A percentile compares a stretch with the other conserved stretches of the same genome.
Conservation (phyloP, 2,888 invertebrate genomes). For the Drosophila hawaiiensis region DNA sequence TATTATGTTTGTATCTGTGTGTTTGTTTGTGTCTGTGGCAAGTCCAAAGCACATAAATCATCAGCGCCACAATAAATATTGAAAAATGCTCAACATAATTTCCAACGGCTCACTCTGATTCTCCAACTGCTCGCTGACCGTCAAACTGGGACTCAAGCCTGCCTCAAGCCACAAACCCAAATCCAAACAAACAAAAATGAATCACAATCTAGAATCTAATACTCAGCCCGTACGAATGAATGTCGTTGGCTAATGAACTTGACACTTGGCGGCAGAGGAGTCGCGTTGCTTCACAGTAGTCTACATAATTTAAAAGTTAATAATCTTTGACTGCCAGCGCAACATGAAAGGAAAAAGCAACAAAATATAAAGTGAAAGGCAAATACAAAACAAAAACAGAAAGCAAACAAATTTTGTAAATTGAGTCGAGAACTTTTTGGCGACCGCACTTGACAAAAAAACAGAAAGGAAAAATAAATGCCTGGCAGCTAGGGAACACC, state of each 20-base stretch:
- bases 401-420: conserved; percentile 63
- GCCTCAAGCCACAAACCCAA: neutral
- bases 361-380: neutral
- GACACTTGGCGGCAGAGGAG: conserved; percentile 37
- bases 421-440: conserved; percentile 71
- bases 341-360: neutral
- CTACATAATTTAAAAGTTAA: conserved; percentile 73
- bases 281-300: conserved; percentile 13
- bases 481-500: conserved; percentile 28
- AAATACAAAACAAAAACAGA: conserved; percentile 22
- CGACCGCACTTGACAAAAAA: conserved; percentile 56
- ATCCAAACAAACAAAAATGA: neutral
- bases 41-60: conserved; percentile 64
- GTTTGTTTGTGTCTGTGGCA: conserved; percentile 19
- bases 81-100: conserved; percentile 55
- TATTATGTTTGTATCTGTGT: conserved; percentile 2
- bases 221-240: neutral
- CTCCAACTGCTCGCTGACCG: conserved; percentile 20
- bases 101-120: conserved; percentile 26
- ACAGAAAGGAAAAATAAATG: conserved; percentile 15
- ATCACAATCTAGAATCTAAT: neutral
- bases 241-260: conserved; percentile 50
- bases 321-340: conserved; percentile 52
- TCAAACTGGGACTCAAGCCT: conserved; percentile 1
- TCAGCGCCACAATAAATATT: conserved; percentile 66